phyloP scores from a whole-genome alignment of 2,888 invertebrate species.

The Lydus trimaculatus region DNA sequence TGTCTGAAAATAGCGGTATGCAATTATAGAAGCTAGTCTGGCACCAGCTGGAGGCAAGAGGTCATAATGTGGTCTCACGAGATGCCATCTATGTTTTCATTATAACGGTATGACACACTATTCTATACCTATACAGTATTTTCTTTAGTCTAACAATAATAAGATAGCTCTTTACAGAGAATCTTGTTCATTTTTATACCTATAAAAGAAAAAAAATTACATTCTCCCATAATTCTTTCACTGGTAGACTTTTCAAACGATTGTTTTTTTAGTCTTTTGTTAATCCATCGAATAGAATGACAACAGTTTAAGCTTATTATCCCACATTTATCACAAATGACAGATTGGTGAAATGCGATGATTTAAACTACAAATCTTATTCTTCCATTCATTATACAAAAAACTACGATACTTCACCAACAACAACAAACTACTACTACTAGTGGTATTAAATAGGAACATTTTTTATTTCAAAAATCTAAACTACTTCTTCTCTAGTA shows the following conservation, averaged over 20 bases:
- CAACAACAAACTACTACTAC: neutral
- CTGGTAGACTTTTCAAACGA: neutral
- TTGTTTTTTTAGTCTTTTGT: neutral
- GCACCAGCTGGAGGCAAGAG: slow-evolving; percentile 13
- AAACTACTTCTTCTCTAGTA: neutral
- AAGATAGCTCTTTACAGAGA: too few species aligned
- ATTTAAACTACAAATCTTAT: neutral
- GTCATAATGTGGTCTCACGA: slow-evolving; percentile 26
- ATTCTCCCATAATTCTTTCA: neutral
- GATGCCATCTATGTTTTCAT: slow-evolving; percentile 18
- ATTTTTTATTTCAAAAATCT: neutral
- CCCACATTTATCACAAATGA: neutral
- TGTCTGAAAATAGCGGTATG: slow-evolving; percentile 16
- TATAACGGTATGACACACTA: slow-evolving; percentile 29
- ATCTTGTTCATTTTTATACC: too few species aligned
- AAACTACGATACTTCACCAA: too few species aligned
- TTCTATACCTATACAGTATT: slow-evolving; percentile 15
- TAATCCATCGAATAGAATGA: neutral
- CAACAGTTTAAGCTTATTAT: neutral
- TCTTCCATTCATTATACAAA: neutral
- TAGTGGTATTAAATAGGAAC: neutral
- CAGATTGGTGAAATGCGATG: neutral
- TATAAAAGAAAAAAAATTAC: too few species aligned
- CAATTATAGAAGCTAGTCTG: slow-evolving; percentile 16
- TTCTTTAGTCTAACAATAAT: neutral